Evolutionary conservation across 2,888 invertebrate genomes (phyloP), one percentile per base, ranked within the genome.

Genomic region (Torymus texanus): DNA sequence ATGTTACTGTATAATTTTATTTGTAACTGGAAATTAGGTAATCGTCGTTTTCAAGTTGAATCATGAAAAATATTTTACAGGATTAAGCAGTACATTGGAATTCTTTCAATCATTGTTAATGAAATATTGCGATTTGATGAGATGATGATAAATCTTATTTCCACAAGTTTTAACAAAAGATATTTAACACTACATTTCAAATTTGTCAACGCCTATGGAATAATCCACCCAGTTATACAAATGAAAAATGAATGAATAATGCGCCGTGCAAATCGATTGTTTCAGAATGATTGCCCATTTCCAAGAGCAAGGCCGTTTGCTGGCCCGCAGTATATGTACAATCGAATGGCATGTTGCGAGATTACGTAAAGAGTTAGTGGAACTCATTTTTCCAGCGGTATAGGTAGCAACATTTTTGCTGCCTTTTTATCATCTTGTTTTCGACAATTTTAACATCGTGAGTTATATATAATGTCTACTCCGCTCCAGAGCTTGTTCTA

Each of bases 341-440:
- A 59, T 59, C 58, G 58, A n/a, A 14, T 14, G 58, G 10, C 16
- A 16, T 16, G 5, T 16, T 59, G 16, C 18, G 14, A 16, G 58
- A 59, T 59, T 59, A 59, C 58, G 58, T 59, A 59, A 59, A 59
- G 61, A 61, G 24, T 10, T 21, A 11, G 24, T 24, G 61, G 11
- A 13, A 24, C 24, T 21, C 24, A 61, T 24, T 11, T 24, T 24
- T 21, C 61, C 2, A 11, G 24, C 61, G 21, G 21, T 2, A 21
- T 21, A 11, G 61, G 29, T 29, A 24, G 61, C 24, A 2, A 24
- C 10, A 21, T 24, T 21, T 11, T 29, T 29, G 29, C 29, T 29
- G 29, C 11, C 16, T 61, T 10, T 61, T 24, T 24, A 11, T 24
- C 12, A 12, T 61, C 13, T 61, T 24, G 16, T 14, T 61, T 61